Conservation (phyloP, 2,113 vertebrate species). For the Zootoca vivipara region DNA sequence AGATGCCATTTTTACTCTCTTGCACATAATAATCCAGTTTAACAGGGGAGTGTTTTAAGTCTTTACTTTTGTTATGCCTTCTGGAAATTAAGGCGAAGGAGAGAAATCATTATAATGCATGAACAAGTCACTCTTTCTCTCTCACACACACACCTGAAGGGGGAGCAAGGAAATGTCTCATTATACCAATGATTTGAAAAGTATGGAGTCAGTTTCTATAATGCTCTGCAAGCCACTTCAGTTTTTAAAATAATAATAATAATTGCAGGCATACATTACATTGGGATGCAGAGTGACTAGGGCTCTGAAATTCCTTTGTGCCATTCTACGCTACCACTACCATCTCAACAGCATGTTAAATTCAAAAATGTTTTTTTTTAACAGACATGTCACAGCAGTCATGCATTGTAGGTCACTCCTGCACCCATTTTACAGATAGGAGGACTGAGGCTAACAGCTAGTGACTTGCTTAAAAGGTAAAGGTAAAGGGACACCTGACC, state of each 20-base stretch:
- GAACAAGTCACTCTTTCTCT: background rate
- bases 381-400: background rate
- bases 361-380: background rate
- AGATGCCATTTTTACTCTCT: conserved; percentile 58
- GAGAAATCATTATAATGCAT: conserved; percentile 40
- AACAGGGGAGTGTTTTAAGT: conserved; percentile 41
- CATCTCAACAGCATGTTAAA: conserved; percentile 1
- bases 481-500: too few species aligned
- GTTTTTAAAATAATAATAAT: background rate
- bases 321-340: background rate
- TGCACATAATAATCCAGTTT: conserved; percentile 56
- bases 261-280: background rate
- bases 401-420: background rate
- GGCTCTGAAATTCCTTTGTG: background rate
- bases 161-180: conserved; percentile 51
- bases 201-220: background rate
- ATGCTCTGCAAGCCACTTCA: conserved; percentile 18
- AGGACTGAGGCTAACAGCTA: background rate
- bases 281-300: too few species aligned
- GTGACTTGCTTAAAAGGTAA: background rate
- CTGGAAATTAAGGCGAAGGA: conserved; percentile 16
- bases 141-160: conserved; percentile 12
- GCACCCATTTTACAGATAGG: background rate
- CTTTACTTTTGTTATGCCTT: conserved; percentile 50
- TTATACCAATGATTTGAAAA: conserved; percentile 19